Base-by-base conservation (phyloP, 2,888 invertebrate genomes). In the Malthinus flaveolus region DNA sequence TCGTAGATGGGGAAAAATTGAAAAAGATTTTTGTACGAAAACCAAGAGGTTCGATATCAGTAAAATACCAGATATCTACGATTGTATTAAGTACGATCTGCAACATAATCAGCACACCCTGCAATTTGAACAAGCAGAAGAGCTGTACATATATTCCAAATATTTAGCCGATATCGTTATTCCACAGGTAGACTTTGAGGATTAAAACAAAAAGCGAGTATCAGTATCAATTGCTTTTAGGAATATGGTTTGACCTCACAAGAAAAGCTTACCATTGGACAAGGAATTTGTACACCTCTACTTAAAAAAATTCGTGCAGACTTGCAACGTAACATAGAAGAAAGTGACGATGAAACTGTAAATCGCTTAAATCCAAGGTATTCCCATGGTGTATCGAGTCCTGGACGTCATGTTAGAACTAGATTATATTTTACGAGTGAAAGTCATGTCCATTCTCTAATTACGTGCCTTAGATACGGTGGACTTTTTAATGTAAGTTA, bases 361-460 rank as follows among this genome's bases (percentile, higher is more conserved):
- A 99, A 98, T 74, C 84, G 98, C 63, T 81, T 99, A 13, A 97
- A 99, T 82, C 97, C 98, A 2, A 89, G 94, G 85, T 98, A 97
- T 81, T 96, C 96, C 13, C 95, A 96, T 78, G 98, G 98, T 37
- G 98, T 99, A 63, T 95, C 97, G 36, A 96, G 97, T 72, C 99
- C 99, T 23, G 96, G 97, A 44, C 85, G 99, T 39, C 98, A 99
- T 82, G 99, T 99, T 23, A 86, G 98, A 64, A 99, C 98, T 6
- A 86, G 99, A n/a, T 84, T 99, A 37, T 99, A 99, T 82, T 99
- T 99, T 79, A 99, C 99, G 1, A 97, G 97, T 77, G 99, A 99
- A 82, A 96, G 96, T 75, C 99, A 99, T 80, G 95, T 99, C 62
- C 99, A 99, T 81, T 98, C 97, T 7, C 81, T 99, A 62, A 86